phyloP scores from a whole-genome alignment of 2,113 vertebrate genomes.

The Cygnus buccinator region DNA sequence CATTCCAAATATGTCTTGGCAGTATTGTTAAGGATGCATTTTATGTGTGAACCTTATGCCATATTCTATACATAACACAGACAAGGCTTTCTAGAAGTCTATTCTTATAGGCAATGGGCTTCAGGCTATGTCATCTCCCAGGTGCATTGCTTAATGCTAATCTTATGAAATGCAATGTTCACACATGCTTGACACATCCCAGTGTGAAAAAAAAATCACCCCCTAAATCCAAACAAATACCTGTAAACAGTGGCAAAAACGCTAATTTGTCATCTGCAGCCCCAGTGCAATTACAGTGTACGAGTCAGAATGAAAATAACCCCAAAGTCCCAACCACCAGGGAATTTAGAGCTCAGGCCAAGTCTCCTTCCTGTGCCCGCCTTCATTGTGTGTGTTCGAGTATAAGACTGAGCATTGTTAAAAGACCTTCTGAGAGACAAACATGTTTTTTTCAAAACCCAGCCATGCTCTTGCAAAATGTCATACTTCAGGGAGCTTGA shows the following conservation, averaged over 20 bases:
- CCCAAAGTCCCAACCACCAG: not conserved
- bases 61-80: not conserved
- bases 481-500: slow-evolving; percentile 14
- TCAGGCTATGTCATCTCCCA: slow-evolving; percentile 42
- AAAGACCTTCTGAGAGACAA: slow-evolving; percentile 47
- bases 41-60: slow-evolving; percentile 19
- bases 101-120: slow-evolving; percentile 1
- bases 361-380: slow-evolving; percentile 18
- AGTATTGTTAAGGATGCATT: slow-evolving; percentile 12
- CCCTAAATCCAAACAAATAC: slow-evolving; percentile 28
- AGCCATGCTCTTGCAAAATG: slow-evolving; percentile 25
- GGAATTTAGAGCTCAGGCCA: slow-evolving; percentile 20
- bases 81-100: not conserved
- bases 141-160: slow-evolving; percentile 36
- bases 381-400: slow-evolving; percentile 34
- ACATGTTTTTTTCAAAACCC: not conserved
- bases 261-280: slow-evolving; percentile 32
- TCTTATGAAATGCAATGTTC: slow-evolving; percentile 32
- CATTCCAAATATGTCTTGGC: slow-evolving; percentile 33
- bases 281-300: not conserved
- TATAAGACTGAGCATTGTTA: slow-evolving; percentile 25
- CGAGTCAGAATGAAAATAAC: slow-evolving; percentile 32
- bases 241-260: not conserved
- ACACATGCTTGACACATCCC: slow-evolving; percentile 15
- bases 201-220: not conserved